Percentiles rank a stretch among this genome's conserved stretches.
phyloP scores from a whole-genome alignment of 2,888 invertebrate species.

The Lumbricus terrestris region DNA sequence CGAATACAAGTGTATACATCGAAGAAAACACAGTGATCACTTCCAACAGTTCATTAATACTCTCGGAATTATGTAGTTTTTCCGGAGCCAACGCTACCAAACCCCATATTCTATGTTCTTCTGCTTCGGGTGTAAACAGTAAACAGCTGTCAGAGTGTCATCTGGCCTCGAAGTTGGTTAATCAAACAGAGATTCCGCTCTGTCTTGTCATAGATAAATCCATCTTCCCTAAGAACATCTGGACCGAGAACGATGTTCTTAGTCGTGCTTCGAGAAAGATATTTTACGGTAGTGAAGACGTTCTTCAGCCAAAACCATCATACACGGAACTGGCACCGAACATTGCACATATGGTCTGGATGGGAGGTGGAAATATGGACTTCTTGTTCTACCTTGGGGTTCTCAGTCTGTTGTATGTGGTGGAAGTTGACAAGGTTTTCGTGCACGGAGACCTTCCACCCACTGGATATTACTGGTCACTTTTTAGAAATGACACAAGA shows the following conservation, averaged over 20 bases:
- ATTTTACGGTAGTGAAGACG: slow-evolving; percentile 42
- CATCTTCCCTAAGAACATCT: too few relatives aligned
- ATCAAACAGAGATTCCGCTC: background rate
- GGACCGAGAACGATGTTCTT: too few relatives aligned
- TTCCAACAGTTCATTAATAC: background rate
- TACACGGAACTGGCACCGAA: slow-evolving; percentile 44
- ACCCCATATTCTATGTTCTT: background rate
- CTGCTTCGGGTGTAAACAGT: background rate
- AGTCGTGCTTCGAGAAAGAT: slow-evolving; percentile 37
- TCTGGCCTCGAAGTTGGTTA: background rate
- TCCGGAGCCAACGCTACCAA: background rate
- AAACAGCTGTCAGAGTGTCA: background rate
- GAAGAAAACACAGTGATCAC: slow-evolving; percentile 38
- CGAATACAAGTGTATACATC: slow-evolving; percentile 45
- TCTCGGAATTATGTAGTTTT: background rate
- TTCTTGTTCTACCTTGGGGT: slow-evolving; percentile 51
- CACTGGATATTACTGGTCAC: slow-evolving; percentile 28
- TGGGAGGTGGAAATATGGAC: slow-evolving; percentile 44
- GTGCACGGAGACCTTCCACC: too few relatives aligned
- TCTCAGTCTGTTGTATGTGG: too few relatives aligned
- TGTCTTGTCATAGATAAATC: too few relatives aligned
- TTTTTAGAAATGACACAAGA: background rate
- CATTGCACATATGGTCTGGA: slow-evolving; percentile 53
- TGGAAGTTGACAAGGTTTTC: too few relatives aligned
- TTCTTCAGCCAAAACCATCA: slow-evolving; percentile 14